phyloP scores from a whole-genome alignment of 2,888 invertebrate genomes.

The Metalampra italica region DNA sequence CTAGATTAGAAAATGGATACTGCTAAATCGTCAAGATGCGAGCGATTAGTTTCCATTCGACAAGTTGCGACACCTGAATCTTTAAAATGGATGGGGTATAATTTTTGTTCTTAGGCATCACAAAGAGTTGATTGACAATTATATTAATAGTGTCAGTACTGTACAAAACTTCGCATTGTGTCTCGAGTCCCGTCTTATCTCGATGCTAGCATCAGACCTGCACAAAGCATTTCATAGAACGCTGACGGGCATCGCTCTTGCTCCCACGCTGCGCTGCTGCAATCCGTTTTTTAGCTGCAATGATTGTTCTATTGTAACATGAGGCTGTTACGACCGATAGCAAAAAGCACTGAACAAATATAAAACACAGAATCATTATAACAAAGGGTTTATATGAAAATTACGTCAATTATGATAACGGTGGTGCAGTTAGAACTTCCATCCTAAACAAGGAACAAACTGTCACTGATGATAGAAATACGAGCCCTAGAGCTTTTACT shows the following conservation, averaged over 20 bases:
- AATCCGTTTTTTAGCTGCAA: background rate
- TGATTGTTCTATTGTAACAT: conserved; percentile 2
- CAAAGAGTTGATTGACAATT: background rate
- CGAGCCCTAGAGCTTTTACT: no score
- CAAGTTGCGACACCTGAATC: no score
- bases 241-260: background rate
- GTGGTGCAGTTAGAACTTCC: no score
- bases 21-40: no score
- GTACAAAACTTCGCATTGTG: background rate
- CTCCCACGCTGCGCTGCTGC: conserved; percentile 3
- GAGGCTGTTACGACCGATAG: background rate
- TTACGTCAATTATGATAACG: no score
- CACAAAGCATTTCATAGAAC: background rate
- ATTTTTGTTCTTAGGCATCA: background rate
- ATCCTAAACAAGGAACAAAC: no score
- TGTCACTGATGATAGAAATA: no score
- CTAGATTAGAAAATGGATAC: no score
- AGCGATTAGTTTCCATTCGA: no score
- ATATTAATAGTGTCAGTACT: background rate
- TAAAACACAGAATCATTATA: no score
- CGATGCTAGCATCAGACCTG: background rate
- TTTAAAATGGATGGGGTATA: no score
- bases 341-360: background rate
- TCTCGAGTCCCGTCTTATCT: background rate
- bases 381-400: no score